Evolutionary conservation across 2,113 vertebrate genomes (phyloP).

Genomic region (Crotalus horridus): DNA sequence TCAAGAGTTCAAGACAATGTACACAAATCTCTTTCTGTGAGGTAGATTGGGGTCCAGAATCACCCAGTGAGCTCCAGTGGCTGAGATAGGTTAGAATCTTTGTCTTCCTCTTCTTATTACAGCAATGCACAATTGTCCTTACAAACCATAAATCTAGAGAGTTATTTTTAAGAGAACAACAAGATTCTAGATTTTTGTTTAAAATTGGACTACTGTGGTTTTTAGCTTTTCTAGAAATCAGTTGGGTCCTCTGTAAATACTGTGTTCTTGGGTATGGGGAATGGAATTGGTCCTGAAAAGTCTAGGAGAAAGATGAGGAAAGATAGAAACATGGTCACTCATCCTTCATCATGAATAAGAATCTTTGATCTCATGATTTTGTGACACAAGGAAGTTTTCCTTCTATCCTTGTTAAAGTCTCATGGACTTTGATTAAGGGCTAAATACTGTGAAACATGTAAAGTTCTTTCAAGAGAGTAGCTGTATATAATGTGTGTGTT

Average conservation of each 20-base stretch:
- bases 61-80: not conserved
- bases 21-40: not conserved
- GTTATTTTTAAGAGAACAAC: not conserved
- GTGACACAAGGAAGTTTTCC: not conserved
- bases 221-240: not conserved
- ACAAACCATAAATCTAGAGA: conserved; percentile 1
- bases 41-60: not conserved
- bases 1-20: not conserved
- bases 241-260: not conserved
- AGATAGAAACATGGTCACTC: not conserved
- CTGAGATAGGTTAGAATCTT: not conserved
- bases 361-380: not conserved
- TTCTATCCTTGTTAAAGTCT: not conserved
- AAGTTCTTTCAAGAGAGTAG: not conserved
- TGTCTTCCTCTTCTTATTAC: not conserved
- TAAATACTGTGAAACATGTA: not conserved
- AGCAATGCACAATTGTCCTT: not conserved
- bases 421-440: not conserved
- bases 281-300: not conserved
- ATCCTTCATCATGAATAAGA: not conserved
- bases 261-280: not conserved
- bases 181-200: not conserved
- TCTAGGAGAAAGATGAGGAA: not conserved
- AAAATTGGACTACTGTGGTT: not conserved
- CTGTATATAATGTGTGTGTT: conserved; percentile 22